phyloP scores from a whole-genome alignment of 2,888 invertebrate genomes.

The Pandemis heparana region DNA sequence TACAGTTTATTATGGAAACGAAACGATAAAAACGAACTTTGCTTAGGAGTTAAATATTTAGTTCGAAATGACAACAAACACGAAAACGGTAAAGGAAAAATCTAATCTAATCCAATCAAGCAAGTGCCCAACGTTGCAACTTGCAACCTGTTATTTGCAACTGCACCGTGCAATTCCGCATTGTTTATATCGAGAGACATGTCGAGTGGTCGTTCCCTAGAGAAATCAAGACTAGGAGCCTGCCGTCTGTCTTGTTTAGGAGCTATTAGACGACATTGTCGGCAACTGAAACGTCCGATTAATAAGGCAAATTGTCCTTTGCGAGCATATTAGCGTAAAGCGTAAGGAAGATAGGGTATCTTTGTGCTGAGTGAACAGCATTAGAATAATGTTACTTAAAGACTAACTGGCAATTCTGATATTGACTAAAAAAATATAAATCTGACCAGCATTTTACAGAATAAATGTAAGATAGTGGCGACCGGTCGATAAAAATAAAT shows the following conservation, averaged over 20 bases:
- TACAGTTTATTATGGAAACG: background rate
- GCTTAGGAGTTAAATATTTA: background rate
- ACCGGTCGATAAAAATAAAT: background rate
- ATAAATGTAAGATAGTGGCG: background rate
- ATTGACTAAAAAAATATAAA: background rate
- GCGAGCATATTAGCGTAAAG: slow-evolving; percentile 6
- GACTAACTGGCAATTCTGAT: background rate
- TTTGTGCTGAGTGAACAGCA: slow-evolving; percentile 25
- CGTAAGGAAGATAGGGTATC: slow-evolving; percentile 5
- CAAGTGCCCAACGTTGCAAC: slow-evolving; percentile 34
- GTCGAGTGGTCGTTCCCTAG: slow-evolving; percentile 27
- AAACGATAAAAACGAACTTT: background rate
- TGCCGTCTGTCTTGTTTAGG: slow-evolving; percentile 20
- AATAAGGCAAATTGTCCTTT: slow-evolving; percentile 35
- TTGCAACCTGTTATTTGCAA: slow-evolving; percentile 21
- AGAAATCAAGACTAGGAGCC: slow-evolving; percentile 38
- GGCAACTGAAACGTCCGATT: slow-evolving; percentile 31
- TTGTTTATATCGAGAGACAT: slow-evolving; percentile 14
- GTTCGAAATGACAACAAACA: background rate
- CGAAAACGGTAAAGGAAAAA: background rate
- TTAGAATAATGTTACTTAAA: background rate
- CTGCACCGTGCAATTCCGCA: slow-evolving; percentile 28
- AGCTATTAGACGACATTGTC: slow-evolving; percentile 24
- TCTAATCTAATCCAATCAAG: slow-evolving; percentile 35
- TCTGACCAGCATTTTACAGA: no score